Conservation (phyloP, 2,113 vertebrate genomes). For the Cinclus mexicanus region DNA sequence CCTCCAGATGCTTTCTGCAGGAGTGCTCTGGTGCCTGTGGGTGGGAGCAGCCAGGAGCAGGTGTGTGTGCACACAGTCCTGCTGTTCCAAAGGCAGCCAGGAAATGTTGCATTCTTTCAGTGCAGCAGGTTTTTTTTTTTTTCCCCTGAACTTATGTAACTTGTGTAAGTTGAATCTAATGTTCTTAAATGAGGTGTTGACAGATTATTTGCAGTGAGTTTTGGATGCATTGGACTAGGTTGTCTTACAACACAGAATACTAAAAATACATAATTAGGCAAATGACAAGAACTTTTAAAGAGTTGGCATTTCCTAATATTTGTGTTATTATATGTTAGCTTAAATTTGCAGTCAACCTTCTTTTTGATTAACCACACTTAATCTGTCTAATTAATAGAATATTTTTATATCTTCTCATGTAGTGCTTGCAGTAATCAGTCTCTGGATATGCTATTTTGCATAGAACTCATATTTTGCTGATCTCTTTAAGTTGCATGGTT, state of each 20-base stretch:
- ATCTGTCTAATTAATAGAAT: neutral
- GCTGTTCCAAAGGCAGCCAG: neutral
- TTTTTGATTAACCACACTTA: neutral
- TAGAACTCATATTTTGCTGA: neutral
- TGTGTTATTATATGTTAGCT: neutral
- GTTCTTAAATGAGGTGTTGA: neutral
- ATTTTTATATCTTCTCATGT: neutral
- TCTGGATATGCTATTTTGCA: neutral
- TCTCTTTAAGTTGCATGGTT: neutral
- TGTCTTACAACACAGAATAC: neutral
- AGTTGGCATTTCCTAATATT: neutral
- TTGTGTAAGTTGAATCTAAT: neutral
- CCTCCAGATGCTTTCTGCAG: rapidly evolving
- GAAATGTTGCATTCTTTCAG: neutral
- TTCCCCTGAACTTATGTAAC: neutral
- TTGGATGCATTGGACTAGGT: neutral
- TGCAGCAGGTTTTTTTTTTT: neutral
- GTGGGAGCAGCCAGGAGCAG: neutral
- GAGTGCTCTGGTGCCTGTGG: rapidly evolving
- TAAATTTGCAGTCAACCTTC: neutral
- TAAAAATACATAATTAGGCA: neutral
- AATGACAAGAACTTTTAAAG: neutral
- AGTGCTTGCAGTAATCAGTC: neutral
- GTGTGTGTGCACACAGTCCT: rapidly evolving
- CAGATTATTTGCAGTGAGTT: neutral